Evolutionary conservation across 92 coral and sea anemone species (phyloP).

Genomic region (Epizoanthus illoricatus): DNA sequence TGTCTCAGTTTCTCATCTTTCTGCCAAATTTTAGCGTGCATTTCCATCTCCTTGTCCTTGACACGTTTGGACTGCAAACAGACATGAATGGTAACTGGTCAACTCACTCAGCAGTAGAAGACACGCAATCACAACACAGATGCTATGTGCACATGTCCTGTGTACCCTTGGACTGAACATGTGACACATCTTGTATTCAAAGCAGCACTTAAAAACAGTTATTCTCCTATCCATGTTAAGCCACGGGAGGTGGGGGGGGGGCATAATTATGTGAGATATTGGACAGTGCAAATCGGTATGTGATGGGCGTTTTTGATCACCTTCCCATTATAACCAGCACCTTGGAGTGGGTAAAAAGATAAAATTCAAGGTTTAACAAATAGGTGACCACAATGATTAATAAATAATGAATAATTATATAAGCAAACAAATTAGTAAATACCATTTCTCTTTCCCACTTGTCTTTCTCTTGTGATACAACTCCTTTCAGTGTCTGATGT

Average conservation of each 20-base stretch:
- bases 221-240: no score
- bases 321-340: no score
- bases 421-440: background rate
- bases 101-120: background rate
- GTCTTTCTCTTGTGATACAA: conserved; percentile 89
- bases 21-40: conserved; percentile 94
- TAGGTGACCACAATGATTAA: no score
- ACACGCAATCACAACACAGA: background rate
- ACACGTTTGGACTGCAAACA: conserved; percentile 81
- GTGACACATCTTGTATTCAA: no score
- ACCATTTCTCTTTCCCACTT: conserved; percentile 98
- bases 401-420: no score
- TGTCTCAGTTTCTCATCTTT: conserved; percentile 92
- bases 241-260: no score
- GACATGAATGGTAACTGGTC: background rate
- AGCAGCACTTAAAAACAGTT: no score
- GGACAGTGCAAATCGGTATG: no score
- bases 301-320: no score
- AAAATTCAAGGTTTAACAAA: no score
- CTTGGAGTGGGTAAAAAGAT: no score
- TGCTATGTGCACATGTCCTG: background rate
- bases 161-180: background rate
- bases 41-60: conserved; percentile 88
- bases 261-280: no score
- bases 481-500: conserved; percentile 88